Percentiles rank a stretch among this genome's conserved stretches.
Evolutionary conservation across 2,113 vertebrate genomes (phyloP).

Genomic region (Coptodon rendalli): DNA sequence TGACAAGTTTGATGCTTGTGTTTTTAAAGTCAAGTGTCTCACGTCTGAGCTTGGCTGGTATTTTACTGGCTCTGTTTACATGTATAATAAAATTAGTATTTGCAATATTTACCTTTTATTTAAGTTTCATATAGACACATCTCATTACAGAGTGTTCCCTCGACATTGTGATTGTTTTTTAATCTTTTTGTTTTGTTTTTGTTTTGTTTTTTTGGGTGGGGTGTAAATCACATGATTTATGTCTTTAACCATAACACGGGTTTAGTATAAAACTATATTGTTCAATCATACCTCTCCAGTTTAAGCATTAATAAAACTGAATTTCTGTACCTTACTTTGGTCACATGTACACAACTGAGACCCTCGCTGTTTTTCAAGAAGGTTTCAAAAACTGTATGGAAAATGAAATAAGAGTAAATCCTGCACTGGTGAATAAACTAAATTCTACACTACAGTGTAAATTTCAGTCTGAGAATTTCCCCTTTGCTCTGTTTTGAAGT

Average conservation of each 20-base stretch:
- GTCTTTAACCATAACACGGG: background rate
- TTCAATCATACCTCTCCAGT: background rate
- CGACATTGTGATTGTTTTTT: background rate
- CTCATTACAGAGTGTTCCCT: background rate
- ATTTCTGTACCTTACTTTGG: background rate
- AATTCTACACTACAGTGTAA: background rate
- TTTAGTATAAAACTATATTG: background rate
- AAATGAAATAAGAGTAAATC: background rate
- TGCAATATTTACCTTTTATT: background rate
- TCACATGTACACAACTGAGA: background rate
- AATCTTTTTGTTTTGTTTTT: background rate
- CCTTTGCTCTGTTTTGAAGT: background rate
- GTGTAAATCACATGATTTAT: background rate
- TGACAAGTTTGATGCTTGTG: background rate
- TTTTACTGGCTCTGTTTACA: background rate
- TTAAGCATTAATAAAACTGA: background rate
- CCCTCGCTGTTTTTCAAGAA: background rate
- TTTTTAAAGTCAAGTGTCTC: background rate
- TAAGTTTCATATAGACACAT: background rate
- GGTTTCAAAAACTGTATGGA: background rate
- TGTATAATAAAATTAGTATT: background rate
- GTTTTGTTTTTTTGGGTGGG: background rate
- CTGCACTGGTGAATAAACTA: background rate
- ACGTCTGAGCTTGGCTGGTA: background rate
- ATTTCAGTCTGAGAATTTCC: background rate